These are phyloP conservation scores for Bucorvus abyssinicus DNA, from an alignment of 2,797 vertebrate species.

Conservation along the genomic window DNA sequence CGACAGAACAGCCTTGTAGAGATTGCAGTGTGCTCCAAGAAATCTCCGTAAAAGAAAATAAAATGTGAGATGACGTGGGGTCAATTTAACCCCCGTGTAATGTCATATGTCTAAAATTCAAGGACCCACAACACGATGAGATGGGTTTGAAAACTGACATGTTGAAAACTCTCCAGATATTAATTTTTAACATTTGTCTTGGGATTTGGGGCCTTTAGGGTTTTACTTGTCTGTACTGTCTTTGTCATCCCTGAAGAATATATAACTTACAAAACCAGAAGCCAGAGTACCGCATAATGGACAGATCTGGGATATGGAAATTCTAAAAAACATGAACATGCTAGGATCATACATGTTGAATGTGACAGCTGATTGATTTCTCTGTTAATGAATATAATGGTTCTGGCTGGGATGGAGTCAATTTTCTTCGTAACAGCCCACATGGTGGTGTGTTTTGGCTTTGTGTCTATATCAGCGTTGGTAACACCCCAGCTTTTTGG, in stretches of 20 bases:
- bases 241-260: not conserved
- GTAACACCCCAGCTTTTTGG: not conserved
- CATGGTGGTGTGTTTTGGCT: not conserved
- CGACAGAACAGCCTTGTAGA: not conserved
- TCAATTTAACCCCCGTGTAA: fast-evolving
- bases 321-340: not conserved
- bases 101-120: not conserved
- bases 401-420: not conserved
- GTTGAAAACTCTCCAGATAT: not conserved
- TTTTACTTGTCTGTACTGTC: not conserved
- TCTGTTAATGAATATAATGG: not conserved
- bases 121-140: not conserved
- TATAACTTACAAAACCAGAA: not conserved
- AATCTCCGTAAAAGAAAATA: not conserved
- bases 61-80: not conserved
- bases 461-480: not conserved
- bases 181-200: not conserved
- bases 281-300: not conserved
- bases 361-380: not conserved
- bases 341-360: not conserved
- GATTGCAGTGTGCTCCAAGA: not conserved
- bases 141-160: not conserved
- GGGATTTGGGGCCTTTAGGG: not conserved
- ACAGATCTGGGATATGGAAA: not conserved
- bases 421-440: not conserved